phyloP scores from a whole-genome alignment of 2,797 vertebrate genomes.

The Sphenopsis melanotis region DNA sequence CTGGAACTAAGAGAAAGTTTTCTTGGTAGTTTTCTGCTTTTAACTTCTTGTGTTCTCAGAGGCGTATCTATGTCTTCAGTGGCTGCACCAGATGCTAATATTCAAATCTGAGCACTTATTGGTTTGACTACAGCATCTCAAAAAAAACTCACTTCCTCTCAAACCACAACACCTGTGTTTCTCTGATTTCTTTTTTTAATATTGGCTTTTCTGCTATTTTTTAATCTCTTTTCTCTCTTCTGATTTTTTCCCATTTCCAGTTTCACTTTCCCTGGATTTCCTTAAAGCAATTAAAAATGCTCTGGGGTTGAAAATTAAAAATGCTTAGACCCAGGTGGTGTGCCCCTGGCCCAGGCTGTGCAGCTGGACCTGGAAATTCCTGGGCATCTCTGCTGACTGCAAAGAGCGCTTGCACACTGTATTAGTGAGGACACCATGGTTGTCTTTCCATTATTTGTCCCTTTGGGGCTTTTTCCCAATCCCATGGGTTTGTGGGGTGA shows the following conservation, averaged over 20 bases:
- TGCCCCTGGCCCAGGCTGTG: neutral
- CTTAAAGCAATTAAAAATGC: neutral
- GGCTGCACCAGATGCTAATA: too few species aligned
- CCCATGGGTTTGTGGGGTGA: neutral
- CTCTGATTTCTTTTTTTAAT: neutral
- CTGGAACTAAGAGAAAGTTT: too few species aligned
- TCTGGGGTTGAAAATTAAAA: neutral
- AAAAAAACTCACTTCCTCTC: too few species aligned
- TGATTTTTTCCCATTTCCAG: neutral
- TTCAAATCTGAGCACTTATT: too few species aligned
- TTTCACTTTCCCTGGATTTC: neutral
- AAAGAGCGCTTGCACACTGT: neutral
- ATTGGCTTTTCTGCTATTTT: neutral
- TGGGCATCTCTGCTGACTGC: neutral
- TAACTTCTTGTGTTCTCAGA: too few species aligned
- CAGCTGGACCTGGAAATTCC: neutral
- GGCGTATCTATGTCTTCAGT: too few species aligned
- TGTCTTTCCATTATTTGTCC: neutral
- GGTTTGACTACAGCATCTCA: too few species aligned
- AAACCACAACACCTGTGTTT: neutral
- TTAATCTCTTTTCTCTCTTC: neutral
- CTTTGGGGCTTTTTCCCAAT: fast-evolving
- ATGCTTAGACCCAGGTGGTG: neutral
- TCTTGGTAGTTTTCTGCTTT: too few species aligned
- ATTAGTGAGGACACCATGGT: neutral